These are phyloP conservation scores for Gymnosoma rotundatum DNA, from an alignment of 2,888 invertebrate genomes.

Conservation along the genomic window DNA sequence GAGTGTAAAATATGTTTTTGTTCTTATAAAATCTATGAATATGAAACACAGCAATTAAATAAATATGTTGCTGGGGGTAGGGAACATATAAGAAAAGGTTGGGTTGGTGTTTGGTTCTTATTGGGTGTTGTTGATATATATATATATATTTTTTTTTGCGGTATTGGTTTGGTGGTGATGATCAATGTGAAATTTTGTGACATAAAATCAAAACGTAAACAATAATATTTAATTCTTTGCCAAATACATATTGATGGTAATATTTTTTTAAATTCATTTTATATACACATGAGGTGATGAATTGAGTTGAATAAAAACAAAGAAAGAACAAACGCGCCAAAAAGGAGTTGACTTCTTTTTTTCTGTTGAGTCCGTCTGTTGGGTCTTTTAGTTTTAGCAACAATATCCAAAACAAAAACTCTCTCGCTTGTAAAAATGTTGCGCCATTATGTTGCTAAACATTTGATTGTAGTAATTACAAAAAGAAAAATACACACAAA, in stretches of 20 bases:
- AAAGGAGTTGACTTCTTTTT: conserved; percentile 36
- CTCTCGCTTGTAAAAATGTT: conserved; percentile 70
- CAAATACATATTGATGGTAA: conserved; percentile 55
- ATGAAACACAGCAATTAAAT: conserved; percentile 41
- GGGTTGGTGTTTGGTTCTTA: conserved; percentile 26
- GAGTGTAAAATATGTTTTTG: not conserved
- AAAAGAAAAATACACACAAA: conserved; percentile 45
- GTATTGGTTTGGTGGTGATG: conserved; percentile 66
- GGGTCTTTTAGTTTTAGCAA: conserved; percentile 38
- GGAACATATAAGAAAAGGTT: conserved; percentile 14
- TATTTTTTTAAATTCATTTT: conserved; percentile 18
- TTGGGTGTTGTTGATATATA: conserved; percentile 52
- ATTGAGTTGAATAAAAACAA: conserved; percentile 34
- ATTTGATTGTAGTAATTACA: conserved; percentile 22
- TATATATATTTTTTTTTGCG: conserved; percentile 27
- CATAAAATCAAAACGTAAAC: conserved; percentile 54
- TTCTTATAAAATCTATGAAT: conserved; percentile 18
- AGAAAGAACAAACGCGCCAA: conserved; percentile 34
- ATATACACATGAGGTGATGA: conserved; percentile 63
- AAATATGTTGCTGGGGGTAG: conserved; percentile 56
- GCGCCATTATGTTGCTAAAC: conserved; percentile 61
- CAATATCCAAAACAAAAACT: conserved; percentile 61
- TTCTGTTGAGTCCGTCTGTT: conserved; percentile 34
- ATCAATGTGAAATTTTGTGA: conserved; percentile 60
- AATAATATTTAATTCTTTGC: conserved; percentile 50